These are phyloP conservation scores for Tapirus terrestris DNA, from an alignment of 2,113 vertebrate species.

Conservation along the genomic window DNA sequence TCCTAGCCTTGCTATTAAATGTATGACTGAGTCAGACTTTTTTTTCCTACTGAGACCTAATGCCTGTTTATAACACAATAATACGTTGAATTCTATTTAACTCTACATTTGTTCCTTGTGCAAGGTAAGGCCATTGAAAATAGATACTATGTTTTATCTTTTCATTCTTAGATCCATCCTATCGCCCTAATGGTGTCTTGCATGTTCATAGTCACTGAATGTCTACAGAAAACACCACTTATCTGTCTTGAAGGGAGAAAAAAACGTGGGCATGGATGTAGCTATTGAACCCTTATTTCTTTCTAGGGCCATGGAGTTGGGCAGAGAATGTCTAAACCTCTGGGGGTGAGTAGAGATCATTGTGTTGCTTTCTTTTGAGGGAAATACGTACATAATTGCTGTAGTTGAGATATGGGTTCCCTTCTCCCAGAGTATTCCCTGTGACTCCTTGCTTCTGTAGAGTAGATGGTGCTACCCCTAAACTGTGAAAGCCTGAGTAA, in stretches of 20 bases:
- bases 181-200: neutral
- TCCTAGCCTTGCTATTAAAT: neutral
- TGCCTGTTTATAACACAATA: conserved; percentile 34
- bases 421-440: neutral
- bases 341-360: conserved; percentile 90
- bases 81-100: conserved; percentile 37
- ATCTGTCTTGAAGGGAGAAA: neutral
- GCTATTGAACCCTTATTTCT: conserved; percentile 22
- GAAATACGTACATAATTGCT: neutral
- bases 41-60: neutral
- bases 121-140: conserved; percentile 25
- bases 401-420: neutral
- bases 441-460: neutral
- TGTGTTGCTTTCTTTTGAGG: neutral
- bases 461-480: neutral
- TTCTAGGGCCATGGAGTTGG: conserved; percentile 94
- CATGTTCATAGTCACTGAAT: conserved; percentile 39
- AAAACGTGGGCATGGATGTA: neutral
- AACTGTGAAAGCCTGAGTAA: neutral
- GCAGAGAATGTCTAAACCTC: conserved; percentile 94
- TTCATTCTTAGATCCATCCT: conserved; percentile 33
- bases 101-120: conserved; percentile 26
- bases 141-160: neutral
- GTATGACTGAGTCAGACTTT: neutral
- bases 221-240: neutral